phyloP scores from a whole-genome alignment of 2,888 invertebrate genomes.

The Dysmachus trigonus region DNA sequence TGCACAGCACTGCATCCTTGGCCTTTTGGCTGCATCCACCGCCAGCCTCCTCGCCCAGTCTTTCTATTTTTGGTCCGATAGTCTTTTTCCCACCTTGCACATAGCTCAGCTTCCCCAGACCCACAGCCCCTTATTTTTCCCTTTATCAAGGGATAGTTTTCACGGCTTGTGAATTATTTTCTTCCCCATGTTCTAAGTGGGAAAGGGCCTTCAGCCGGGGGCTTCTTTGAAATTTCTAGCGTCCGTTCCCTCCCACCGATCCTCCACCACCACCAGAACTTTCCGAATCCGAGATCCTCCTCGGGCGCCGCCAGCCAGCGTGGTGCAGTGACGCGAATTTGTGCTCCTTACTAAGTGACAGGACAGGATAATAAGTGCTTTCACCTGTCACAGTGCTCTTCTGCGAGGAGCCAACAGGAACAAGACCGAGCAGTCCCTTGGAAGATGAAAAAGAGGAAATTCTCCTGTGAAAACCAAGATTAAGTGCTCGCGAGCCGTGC shows the following conservation, averaged over 20 bases:
- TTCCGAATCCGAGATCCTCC: background rate
- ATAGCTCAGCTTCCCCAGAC: background rate
- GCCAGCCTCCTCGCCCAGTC: background rate
- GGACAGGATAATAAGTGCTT: slow-evolving; percentile 20
- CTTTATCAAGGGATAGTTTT: background rate
- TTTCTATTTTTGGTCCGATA: slow-evolving; percentile 8
- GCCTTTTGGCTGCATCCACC: background rate
- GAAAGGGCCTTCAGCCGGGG: background rate
- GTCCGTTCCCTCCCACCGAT: background rate
- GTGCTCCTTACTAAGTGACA: background rate
- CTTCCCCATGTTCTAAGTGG: background rate
- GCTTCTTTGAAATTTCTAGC: background rate
- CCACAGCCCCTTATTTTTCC: background rate
- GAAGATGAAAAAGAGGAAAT: background rate
- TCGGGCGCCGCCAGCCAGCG: background rate
- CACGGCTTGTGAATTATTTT: background rate
- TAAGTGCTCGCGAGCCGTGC: background rate
- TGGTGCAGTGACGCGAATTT: background rate
- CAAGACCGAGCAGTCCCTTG: background rate
- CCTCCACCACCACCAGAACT: background rate
- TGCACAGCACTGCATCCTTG: background rate
- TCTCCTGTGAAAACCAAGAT: background rate
- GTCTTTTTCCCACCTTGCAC: background rate
- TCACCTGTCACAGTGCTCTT: background rate
- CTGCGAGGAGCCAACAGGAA: background rate